Percentiles rank a stretch among this genome's conserved stretches.
Evolutionary conservation across 2,113 vertebrate species (phyloP).

Genomic region (Naja naja): DNA sequence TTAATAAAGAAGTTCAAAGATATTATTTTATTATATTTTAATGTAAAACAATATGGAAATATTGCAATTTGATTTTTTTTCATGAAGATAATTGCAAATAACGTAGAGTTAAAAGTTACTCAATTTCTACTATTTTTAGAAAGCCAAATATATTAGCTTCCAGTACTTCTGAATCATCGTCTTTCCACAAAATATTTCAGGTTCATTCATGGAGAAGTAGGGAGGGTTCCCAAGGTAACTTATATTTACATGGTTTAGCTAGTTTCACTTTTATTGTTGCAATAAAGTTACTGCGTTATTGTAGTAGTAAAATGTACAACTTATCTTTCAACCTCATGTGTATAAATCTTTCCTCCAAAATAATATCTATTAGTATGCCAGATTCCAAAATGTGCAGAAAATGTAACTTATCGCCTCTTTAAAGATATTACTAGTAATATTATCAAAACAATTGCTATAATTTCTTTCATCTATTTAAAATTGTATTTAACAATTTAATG

Average conservation of each 20-base stretch:
- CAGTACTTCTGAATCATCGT: conserved; percentile 38
- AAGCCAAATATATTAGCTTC: conserved; percentile 24
- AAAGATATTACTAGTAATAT: conserved; percentile 37
- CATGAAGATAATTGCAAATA: conserved; percentile 40
- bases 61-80: not conserved
- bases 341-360: conserved; percentile 1
- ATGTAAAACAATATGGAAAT: conserved; percentile 43
- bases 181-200: conserved; percentile 52
- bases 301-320: not conserved
- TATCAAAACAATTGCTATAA: conserved; percentile 51
- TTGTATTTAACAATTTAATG: not conserved
- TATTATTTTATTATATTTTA: conserved; percentile 54
- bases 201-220: conserved; percentile 13
- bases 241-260: not conserved
- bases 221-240: not conserved
- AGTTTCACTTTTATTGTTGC: conserved; percentile 1
- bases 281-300: not conserved
- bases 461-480: conserved; percentile 10
- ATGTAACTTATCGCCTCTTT: conserved; percentile 34
- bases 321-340: not conserved
- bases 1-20: conserved; percentile 61
- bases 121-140: conserved; percentile 38
- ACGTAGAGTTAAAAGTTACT: conserved; percentile 55
- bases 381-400: conserved; percentile 5
- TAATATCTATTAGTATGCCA: conserved; percentile 11